phyloP scores from a whole-genome alignment of 2,888 invertebrate species.

The Aleiodes alternator region DNA sequence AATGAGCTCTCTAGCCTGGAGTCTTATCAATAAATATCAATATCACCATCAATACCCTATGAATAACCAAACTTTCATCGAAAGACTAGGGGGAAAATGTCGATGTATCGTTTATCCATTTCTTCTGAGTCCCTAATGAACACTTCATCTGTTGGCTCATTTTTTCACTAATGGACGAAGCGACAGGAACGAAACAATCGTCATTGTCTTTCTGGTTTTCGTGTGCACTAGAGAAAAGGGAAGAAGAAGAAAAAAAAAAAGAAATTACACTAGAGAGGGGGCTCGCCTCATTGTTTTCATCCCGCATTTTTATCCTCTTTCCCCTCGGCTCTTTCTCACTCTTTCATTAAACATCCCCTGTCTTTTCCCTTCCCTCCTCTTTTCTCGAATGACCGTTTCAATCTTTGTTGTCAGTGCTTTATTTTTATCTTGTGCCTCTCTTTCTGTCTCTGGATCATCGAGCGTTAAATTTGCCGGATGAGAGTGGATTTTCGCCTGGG shows the following conservation, averaged over 20 bases:
- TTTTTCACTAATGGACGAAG: slow-evolving; percentile 39
- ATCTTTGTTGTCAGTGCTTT: slow-evolving; percentile 1
- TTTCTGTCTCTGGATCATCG: slow-evolving; percentile 18
- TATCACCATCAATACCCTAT: no score
- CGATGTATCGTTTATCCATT: no score
- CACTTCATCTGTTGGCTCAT: background rate
- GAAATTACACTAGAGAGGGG: slow-evolving; percentile 22
- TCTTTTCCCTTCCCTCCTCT: no score
- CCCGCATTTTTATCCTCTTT: slow-evolving; percentile 10
- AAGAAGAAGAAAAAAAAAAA: background rate
- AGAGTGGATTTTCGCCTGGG: slow-evolving; percentile 5
- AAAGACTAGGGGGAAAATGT: no score
- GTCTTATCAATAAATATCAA: no score
- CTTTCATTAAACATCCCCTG: slow-evolving; percentile 16
- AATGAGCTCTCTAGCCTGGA: no score
- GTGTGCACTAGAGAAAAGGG: background rate
- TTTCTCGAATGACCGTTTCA: slow-evolving; percentile 25
- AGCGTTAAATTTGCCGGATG: slow-evolving; percentile 6
- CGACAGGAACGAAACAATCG: slow-evolving; percentile 42
- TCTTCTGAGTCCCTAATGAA: background rate
- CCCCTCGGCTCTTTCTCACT: slow-evolving; percentile 21
- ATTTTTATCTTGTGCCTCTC: background rate
- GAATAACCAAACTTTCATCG: no score
- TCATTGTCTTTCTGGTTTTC: slow-evolving; percentile 37
- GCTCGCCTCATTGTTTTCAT: slow-evolving; percentile 32